Base-by-base conservation (phyloP, 2,113 vertebrate species). In the Oncorhynchus keta region DNA sequence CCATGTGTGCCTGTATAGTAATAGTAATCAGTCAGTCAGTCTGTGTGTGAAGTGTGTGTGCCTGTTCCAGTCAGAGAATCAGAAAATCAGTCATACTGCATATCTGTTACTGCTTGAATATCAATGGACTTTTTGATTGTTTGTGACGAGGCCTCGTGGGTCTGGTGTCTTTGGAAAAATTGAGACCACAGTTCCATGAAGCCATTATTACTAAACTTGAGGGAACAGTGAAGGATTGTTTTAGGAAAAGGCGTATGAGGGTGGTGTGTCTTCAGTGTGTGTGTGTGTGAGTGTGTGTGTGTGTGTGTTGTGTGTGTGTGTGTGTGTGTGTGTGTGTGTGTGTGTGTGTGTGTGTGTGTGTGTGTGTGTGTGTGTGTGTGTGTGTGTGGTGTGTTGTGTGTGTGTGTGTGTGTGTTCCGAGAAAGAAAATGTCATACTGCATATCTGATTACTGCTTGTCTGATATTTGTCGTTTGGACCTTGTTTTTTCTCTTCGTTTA, bases 41-140 rank as follows among this genome's bases (percentile, higher is more conserved):
- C 22, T 14, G 18, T 7, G 2, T 62, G 22, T n/a, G n/a, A n/a
- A n/a, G n/a, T n/a, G n/a, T n/a, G n/a, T n/a, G n/a, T n/a, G n/a
- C n/a, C n/a, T n/a, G n/a, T n/a, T n/a, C n/a, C n/a, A n/a, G n/a
- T n/a, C n/a, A n/a, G n/a, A n/a, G n/a, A n/a, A n/a, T n/a, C n/a
- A n/a, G n/a, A n/a, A n/a, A n/a, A n/a, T n/a, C n/a, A n/a, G n/a
- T n/a, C n/a, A n/a, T n/a, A n/a, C n/a, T n/a, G n/a, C n/a, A n/a
- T n/a, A n/a, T n/a, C n/a, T n/a, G n/a, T n/a, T n/a, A 8, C 89
- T 89, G 72, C 83, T 61, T 84, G 91, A 93, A 95, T 95, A 96
- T 90, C 93, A 94, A 97, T 95, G 92, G 86, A 86, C 89, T 94
- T 95, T 96, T 97, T 96, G 96, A 97, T 96, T 96, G 94, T 94